Percentiles rank a stretch among this genome's conserved stretches.
Conservation (phyloP, 2,113 vertebrate genomes). For the Rhynchopsitta pachyrhyncha region DNA sequence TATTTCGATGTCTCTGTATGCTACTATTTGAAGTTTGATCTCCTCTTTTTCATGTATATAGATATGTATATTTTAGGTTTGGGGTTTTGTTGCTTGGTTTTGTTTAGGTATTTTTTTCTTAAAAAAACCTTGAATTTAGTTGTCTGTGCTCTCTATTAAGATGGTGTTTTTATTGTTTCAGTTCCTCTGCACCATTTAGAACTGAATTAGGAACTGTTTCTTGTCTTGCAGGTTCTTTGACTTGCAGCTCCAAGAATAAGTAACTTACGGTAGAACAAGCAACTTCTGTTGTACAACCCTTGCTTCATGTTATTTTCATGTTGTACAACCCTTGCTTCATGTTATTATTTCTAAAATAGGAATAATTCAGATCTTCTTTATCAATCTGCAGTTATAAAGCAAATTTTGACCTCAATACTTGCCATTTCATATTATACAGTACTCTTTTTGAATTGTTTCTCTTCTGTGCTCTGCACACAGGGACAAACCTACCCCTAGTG, state of each 20-base stretch:
- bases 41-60: background rate
- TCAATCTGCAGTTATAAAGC: background rate
- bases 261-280: background rate
- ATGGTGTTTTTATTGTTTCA: background rate
- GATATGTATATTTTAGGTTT: background rate
- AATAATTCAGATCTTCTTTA: background rate
- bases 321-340: background rate
- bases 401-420: background rate
- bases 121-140: background rate
- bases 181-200: background rate
- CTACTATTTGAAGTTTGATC: background rate
- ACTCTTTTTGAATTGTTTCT: background rate
- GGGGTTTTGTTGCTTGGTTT: background rate
- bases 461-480: background rate
- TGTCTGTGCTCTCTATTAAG: background rate
- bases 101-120: background rate
- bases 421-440: background rate
- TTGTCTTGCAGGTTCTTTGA: background rate
- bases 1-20: background rate
- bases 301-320: background rate
- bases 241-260: background rate
- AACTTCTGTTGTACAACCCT: background rate
- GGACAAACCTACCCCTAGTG: background rate
- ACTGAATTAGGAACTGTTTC: background rate
- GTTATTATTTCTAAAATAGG: background rate